phyloP scores from a whole-genome alignment of 2,113 vertebrate genomes.

The Paradoxurus hermaphroditus region DNA sequence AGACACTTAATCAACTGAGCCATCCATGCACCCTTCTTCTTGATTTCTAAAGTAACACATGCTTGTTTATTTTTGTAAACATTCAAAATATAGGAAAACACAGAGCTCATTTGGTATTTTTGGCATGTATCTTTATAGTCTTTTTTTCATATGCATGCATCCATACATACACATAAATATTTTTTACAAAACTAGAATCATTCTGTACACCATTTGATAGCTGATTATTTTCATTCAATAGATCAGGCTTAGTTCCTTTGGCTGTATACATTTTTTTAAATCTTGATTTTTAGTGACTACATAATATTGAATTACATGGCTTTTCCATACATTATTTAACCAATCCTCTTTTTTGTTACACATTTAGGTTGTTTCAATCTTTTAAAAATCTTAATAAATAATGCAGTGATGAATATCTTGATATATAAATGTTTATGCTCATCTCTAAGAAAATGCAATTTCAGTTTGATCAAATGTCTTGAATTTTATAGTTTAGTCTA shows the following conservation, averaged over 20 bases:
- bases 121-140: background rate
- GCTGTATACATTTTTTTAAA: background rate
- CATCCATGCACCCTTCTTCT: too few species aligned
- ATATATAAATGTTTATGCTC: background rate
- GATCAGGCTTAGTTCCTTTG: background rate
- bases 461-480: background rate
- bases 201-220: background rate
- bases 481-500: background rate
- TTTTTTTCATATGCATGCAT: background rate
- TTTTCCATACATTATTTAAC: background rate
- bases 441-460: slow-evolving; percentile 12
- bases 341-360: background rate
- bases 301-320: background rate
- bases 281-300: background rate
- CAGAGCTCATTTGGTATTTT: background rate
- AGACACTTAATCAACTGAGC: too few species aligned
- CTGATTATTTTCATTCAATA: background rate
- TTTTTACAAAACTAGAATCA: background rate
- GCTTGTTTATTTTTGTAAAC: background rate
- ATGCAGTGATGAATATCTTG: background rate
- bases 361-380: background rate
- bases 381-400: background rate
- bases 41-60: background rate
- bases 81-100: background rate
- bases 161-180: background rate